A percentile compares a stretch with the other conserved stretches of the same genome.
Evolutionary conservation across 2,888 invertebrate genomes (phyloP).

Genomic region (Pollenia labialis): DNA sequence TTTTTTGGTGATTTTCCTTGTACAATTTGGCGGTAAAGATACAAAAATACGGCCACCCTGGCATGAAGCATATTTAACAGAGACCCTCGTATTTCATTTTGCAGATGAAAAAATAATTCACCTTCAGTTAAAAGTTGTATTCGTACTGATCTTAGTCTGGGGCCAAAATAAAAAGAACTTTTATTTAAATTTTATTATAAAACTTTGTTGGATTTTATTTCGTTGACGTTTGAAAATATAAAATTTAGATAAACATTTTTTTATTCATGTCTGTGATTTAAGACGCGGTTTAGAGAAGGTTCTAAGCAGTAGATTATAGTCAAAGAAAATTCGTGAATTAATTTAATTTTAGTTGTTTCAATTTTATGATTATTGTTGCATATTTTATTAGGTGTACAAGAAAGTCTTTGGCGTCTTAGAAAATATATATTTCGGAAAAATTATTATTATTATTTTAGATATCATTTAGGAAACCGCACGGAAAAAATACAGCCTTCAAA

Average conservation of each 20-base stretch:
- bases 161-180: slow-evolving; percentile 34
- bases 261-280: slow-evolving; percentile 11
- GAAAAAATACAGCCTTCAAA: too few species aligned
- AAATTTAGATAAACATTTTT: slow-evolving; percentile 28
- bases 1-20: too few species aligned
- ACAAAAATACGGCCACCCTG: too few species aligned
- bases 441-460: too few species aligned
- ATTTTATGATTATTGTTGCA: too few species aligned
- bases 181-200: slow-evolving; percentile 50
- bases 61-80: neutral
- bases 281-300: neutral
- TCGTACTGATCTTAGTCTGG: slow-evolving; percentile 12
- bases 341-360: too few species aligned
- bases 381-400: too few species aligned
- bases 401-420: too few species aligned
- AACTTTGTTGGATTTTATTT: slow-evolving; percentile 27
- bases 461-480: too few species aligned
- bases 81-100: neutral
- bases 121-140: slow-evolving; percentile 17
- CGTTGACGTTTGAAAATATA: neutral
- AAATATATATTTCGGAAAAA: too few species aligned
- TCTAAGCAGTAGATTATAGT: neutral
- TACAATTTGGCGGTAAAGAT: too few species aligned
- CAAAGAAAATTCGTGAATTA: too few species aligned
- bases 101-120: neutral